These are phyloP conservation scores for Scolopax mira DNA, from an alignment of 2,113 vertebrate species.

Conservation along the genomic window DNA sequence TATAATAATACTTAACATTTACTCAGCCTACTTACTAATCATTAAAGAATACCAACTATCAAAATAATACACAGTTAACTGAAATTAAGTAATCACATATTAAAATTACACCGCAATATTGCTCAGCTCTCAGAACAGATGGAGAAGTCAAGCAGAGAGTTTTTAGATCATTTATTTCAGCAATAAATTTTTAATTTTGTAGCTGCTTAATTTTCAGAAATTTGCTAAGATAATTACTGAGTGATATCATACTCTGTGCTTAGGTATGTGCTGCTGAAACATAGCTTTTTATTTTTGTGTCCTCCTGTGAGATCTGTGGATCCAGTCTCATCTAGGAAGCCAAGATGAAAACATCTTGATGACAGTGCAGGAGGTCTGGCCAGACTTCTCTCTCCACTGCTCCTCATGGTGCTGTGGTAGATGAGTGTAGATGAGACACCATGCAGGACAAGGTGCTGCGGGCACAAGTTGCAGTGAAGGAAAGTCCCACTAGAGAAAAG, in stretches of 20 bases:
- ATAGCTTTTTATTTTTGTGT: constrained; percentile 17
- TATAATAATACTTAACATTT: constrained; percentile 56
- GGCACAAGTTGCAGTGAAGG: background rate
- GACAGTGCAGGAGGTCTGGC: background rate
- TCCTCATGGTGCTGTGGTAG: background rate
- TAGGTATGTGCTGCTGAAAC: constrained; percentile 46
- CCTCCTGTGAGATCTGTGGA: background rate
- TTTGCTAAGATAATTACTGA: background rate
- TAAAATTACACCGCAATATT: background rate
- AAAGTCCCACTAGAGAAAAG: background rate
- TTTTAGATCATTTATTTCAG: background rate
- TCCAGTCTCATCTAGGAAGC: constrained; percentile 19
- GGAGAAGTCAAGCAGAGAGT: constrained; percentile 15
- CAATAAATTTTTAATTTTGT: constrained; percentile 16
- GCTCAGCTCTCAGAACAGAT: constrained; percentile 41
- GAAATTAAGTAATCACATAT: constrained; percentile 40
- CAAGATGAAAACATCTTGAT: background rate
- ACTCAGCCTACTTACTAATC: constrained; percentile 42
- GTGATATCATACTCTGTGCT: background rate
- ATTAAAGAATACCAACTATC: constrained; percentile 26
- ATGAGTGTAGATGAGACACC: background rate
- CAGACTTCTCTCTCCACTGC: background rate
- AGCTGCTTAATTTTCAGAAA: constrained; percentile 57
- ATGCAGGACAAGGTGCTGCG: rapidly evolving
- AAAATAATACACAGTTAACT: constrained; percentile 28